Base-by-base conservation (phyloP, 2,888 invertebrate species). In the Papilio gigon region DNA sequence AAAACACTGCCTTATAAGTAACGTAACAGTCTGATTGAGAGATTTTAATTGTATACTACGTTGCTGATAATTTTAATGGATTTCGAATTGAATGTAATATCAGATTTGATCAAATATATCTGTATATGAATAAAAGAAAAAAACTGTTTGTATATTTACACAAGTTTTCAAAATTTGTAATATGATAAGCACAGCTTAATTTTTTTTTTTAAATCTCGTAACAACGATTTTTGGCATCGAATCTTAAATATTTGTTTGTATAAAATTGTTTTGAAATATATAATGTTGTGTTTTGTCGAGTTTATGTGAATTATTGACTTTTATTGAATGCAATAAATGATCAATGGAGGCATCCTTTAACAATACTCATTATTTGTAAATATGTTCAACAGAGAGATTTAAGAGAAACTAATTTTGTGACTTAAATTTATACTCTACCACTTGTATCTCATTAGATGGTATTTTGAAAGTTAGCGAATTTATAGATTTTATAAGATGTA, bases 381-480 rank as follows among this genome's bases (percentile, higher is more conserved):
- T 88, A 88, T 82, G 75, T 83, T 78, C 81, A 80, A 83, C 77
- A 80, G 78, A 81, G 78, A 72, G 78, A 78, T 79, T 79, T 78
- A 79, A 78, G 75, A 71, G 80, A 81, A 82, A 80, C 74, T 83
- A 83, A 85, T 84, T 60, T 87, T 86, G 85, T 83, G 83, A 86
- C 86, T 80, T 83, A 83, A 88, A 86, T 81, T 84, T 88, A 85
- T 89, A 86, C 88, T 89, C 88, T 89, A 88, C 86, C 86, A 88
- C 86, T 89, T 87, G 90, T 89, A 92, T 92, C 92, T 92, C 92
- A 92, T 91, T 92, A 92, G 92, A 89, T 87, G 86, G 85, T 91
- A 90, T 90, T 85, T 87, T 88, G 84, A 87, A 87, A 78, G 83
- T 88, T 92, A 92, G 91, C 90, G 91, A 92, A 92, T 91, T 91